Evolutionary conservation across 2,888 invertebrate genomes (phyloP), one percentile per base, ranked within the genome.

Genomic region (Pegoplata infirma): DNA sequence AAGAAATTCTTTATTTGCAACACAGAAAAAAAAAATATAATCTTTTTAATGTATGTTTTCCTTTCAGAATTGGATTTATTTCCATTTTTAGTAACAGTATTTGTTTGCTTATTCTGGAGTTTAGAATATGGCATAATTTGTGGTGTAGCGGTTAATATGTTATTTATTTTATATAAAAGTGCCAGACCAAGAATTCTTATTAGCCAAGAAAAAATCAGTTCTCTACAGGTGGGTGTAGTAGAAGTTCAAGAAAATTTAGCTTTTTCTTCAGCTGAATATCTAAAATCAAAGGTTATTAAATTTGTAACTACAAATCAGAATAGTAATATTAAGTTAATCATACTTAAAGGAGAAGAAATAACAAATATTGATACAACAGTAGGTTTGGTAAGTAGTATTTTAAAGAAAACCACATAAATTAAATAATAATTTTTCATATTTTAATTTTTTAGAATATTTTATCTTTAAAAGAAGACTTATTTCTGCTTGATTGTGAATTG

Each of bases 101-200:
- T 94, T 21, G 92, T 94, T 66, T 97, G 97, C 81, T 90, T 98
- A 59, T 91, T 94, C 81, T 91, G 96, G 85, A 95, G 96, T 77
- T 91, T 97, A 84, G 96, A 97, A 92, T 93, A 94, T 84, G 98
- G 98, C 81, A 97, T 98, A 86, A 91, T 96, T 23, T 92, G 94
- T 82, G 97, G 97, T 53, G 93, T 97, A 82, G 92, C 92, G 12
- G 91, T 95, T 81, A 97, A 96, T 89, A 90, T 96, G 46, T 84
- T 95, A 76, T 95, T 96, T 86, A 93, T 97, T 84, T 91, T 97
- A 36, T 95, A 96, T 86, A 94, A 95, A 79, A 95, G 95, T 76
- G 96, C 97, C 1, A 90, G 96, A 79, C 97, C 97, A 2, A 93
- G 94, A 85, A 94, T 97, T 74, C 90, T 92, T 47, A 92, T 89